Evolutionary conservation across 2,888 invertebrate species (phyloP), one percentile per base, ranked within the genome.

Genomic region (Seladonia tumulorum): DNA sequence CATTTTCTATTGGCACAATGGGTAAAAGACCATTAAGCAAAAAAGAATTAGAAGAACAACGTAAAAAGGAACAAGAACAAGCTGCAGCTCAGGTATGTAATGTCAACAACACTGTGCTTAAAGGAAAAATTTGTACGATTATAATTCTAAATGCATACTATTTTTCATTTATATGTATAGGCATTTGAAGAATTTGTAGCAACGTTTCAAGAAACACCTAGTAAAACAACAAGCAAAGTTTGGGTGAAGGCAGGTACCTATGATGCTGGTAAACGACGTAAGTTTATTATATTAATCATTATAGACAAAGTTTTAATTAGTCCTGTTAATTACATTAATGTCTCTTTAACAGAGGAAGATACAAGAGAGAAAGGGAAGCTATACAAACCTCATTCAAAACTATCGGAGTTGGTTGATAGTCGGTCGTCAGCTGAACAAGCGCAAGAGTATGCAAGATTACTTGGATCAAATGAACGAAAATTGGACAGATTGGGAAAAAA

Each of bases 221-320:
- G 97, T 78, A 96, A 96, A 91, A 97, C 97, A 25, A 97, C 97
- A 7, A 96, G 96, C 74, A 99, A 99, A 96, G 97, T 99, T 70
- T 99, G 99, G 99, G 98, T 99, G 10, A 99, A 99, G 95, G 99
- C 99, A 82, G 99, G 99, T 79, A 98, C 99, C 0, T 99, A 99
- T 93, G 99, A 99, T 97, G 98, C 99, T 76, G 98, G 98, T 45
- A 98, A 98, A 87, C 96, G 98, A 96, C 98, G 98, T 98, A 96
- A 96, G 97, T 95, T 73, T 57, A 57, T 73, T 68, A 12, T 8
- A 29, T 29, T 63, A 25, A 63, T 29, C 16, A 29, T 63, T 63
- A 16, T 63, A 76, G 5, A 42, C 47, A 8, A 53, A 57, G 8
- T 47, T 5, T 57, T 25, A 35, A 10, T 16, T 14, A 47, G 18